A percentile compares a stretch with the other conserved stretches of the same genome.
Conservation (phyloP, 2,113 vertebrate species). For the Bucco capensis region DNA sequence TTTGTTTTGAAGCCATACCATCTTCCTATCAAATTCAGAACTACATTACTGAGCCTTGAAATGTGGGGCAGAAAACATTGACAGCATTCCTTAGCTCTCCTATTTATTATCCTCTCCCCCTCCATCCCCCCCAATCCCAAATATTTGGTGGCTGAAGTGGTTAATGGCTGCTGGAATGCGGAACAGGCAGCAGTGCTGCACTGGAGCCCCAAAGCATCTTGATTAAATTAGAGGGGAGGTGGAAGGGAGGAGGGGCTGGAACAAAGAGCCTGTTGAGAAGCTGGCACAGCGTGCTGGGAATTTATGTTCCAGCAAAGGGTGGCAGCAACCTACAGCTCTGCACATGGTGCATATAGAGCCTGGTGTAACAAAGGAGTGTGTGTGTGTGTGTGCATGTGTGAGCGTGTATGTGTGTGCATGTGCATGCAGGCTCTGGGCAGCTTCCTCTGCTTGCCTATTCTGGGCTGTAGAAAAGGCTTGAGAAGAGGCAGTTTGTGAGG, state of each 20-base stretch:
- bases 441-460: not conserved
- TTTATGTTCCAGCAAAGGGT: constrained; percentile 60
- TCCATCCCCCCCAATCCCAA: not conserved
- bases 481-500: not conserved
- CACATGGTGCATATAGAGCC: constrained; percentile 31
- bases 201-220: constrained; percentile 68
- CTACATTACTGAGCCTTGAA: not conserved
- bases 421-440: not conserved
- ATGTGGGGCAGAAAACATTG: not conserved
- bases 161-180: constrained; percentile 63
- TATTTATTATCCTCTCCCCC: not conserved
- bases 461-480: not conserved
- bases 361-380: not conserved
- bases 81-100: constrained; percentile 17
- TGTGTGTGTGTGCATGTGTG: not conserved
- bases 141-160: constrained; percentile 60
- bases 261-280: constrained; percentile 73
- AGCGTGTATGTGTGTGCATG: not conserved
- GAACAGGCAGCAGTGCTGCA: constrained; percentile 42
- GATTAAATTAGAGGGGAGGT: constrained; percentile 70
- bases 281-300: constrained; percentile 40
- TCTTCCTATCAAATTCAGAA: not conserved
- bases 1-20: not conserved
- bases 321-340: constrained; percentile 57
- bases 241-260: constrained; percentile 55